phyloP scores from a whole-genome alignment of 2,113 vertebrate species.

The Brachyistius frenatus region DNA sequence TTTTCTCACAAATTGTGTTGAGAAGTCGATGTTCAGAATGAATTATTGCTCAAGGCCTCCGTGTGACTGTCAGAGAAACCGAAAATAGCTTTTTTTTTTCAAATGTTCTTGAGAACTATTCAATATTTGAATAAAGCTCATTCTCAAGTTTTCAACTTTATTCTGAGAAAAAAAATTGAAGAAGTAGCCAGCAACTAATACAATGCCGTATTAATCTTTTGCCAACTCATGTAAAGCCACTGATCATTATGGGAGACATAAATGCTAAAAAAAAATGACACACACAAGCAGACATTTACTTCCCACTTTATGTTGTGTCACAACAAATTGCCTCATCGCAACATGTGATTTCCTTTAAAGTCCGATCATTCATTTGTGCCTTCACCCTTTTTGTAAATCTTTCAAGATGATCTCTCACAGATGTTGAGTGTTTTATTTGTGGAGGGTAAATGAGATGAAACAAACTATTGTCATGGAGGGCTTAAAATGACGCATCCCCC shows the following conservation, averaged over 20 bases:
- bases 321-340: constrained; percentile 30
- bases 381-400: constrained; percentile 2
- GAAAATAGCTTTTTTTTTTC: constrained; percentile 11
- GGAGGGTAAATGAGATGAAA: constrained; percentile 45
- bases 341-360: constrained; percentile 42
- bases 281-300: constrained; percentile 31
- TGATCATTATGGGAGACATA: constrained; percentile 23
- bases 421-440: constrained; percentile 57
- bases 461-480: constrained; percentile 51
- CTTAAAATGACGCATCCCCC: constrained; percentile 54
- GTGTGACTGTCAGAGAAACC: constrained; percentile 23
- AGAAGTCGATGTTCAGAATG: constrained; percentile 34
- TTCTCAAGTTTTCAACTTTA: constrained; percentile 30
- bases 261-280: constrained; percentile 18
- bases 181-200: constrained; percentile 30
- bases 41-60: constrained; percentile 40
- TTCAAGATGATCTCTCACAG: constrained; percentile 46
- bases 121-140: not conserved
- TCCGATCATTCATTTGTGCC: constrained; percentile 16
- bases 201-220: constrained; percentile 33
- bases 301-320: constrained; percentile 42
- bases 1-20: constrained; percentile 3
- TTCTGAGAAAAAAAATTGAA: constrained; percentile 13
- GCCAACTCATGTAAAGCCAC: constrained; percentile 36
- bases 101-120: constrained; percentile 14